Conservation (phyloP, 2,113 vertebrate genomes). For the Lates calcarifer region DNA sequence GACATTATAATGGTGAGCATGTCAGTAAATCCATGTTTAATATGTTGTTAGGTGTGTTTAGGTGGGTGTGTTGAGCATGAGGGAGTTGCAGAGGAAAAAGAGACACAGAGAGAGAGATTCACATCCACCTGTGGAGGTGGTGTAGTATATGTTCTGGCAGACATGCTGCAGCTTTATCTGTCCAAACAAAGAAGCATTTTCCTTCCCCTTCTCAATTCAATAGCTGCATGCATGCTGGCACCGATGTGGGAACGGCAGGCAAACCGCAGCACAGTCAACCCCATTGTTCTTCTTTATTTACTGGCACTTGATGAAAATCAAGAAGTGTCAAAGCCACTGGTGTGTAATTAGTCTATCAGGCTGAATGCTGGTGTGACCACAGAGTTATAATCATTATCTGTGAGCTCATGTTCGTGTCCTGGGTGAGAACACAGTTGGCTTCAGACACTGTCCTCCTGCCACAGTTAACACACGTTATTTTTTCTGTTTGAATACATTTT, state of each 20-base stretch:
- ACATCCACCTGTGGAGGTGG: slow-evolving; percentile 40
- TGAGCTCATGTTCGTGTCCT: slow-evolving; percentile 33
- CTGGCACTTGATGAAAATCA: slow-evolving; percentile 81
- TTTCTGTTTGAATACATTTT: not conserved
- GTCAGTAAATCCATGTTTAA: not conserved
- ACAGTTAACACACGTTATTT: not conserved
- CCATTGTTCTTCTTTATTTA: slow-evolving; percentile 85
- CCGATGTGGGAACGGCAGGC: slow-evolving; percentile 77
- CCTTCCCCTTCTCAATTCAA: slow-evolving; percentile 87
- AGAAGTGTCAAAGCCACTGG: slow-evolving; percentile 79
- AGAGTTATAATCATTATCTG: slow-evolving; percentile 54
- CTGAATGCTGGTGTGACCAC: slow-evolving; percentile 47
- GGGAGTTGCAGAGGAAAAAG: not conserved
- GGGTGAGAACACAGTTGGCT: not conserved
- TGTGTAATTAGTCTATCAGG: slow-evolving; percentile 51
- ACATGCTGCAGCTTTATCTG: slow-evolving; percentile 71
- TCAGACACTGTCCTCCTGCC: not conserved
- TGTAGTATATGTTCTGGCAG: slow-evolving; percentile 59
- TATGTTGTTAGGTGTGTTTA: not conserved
- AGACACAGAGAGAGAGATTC: not conserved
- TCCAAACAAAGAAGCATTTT: slow-evolving; percentile 84
- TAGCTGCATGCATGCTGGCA: slow-evolving; percentile 70
- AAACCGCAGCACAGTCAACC: slow-evolving; percentile 74
- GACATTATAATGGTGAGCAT: not conserved
- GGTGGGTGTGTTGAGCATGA: not conserved